Conservation (phyloP, 1,140 invertebrate species). For the Drosophila aff. region DNA sequence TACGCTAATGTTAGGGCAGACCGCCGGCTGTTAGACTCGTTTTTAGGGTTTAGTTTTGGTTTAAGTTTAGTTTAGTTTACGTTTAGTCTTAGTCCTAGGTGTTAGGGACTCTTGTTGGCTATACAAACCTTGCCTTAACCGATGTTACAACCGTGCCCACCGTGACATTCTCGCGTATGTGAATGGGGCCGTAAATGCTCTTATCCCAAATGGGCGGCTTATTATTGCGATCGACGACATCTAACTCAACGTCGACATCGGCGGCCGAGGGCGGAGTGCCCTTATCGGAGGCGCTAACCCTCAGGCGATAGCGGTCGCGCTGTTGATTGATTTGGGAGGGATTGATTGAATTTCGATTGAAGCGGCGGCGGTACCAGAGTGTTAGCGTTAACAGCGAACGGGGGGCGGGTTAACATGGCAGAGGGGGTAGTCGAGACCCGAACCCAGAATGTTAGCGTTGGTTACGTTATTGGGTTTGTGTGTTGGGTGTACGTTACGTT, state of each 20-base stretch:
- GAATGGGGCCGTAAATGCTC: slow-evolving; percentile 96
- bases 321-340: slow-evolving; percentile 86
- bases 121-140: slow-evolving; percentile 98
- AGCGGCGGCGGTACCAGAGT: slow-evolving; percentile 30
- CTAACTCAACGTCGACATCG: slow-evolving; percentile 98
- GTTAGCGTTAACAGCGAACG: slow-evolving; percentile 38
- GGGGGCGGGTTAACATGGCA: slow-evolving; percentile 23
- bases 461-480: slow-evolving; percentile 64
- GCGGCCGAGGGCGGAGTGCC: slow-evolving; percentile 94
- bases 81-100: slow-evolving; percentile 10
- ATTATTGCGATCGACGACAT: slow-evolving; percentile 98
- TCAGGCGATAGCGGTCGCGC: slow-evolving; percentile 97
- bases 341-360: slow-evolving; percentile 42
- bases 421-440: slow-evolving; percentile 46
- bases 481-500: slow-evolving; percentile 58
- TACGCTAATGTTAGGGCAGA: slow-evolving; percentile 43
- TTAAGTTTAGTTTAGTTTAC: slow-evolving; percentile 1
- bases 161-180: slow-evolving; percentile 98
- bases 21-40: slow-evolving; percentile 76
- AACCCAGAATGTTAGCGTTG: slow-evolving; percentile 61
- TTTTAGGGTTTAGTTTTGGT: slow-evolving; percentile 17
- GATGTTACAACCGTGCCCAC: slow-evolving; percentile 98
- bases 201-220: slow-evolving; percentile 98
- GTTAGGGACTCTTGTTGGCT: slow-evolving; percentile 50
- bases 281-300: slow-evolving; percentile 96